Base-by-base conservation (phyloP, 2,797 vertebrate genomes). In the Epinephelus coioides region DNA sequence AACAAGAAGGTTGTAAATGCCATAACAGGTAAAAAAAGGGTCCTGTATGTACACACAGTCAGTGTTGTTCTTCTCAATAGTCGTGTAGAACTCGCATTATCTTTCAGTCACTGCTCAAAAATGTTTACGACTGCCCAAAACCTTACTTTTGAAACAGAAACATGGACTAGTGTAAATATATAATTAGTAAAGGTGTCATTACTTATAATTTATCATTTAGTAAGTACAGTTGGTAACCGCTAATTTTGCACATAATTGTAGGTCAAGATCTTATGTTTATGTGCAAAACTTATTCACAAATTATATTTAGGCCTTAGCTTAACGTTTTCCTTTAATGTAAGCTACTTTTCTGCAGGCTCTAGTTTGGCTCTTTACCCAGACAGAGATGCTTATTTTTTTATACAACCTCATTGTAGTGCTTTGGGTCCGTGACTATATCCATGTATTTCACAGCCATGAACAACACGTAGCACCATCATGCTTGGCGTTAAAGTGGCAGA, bases 401-500 rank as follows among this genome's bases (percentile, higher is more conserved):
- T 9, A 25, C 1, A 53, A 5, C 46, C 17, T 17, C 17, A 19
- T 51, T 47, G 21, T 27, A 34, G 19, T 12, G 25, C 40, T 69
- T 18, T 62, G 18, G 17, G 4, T 63, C 38, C 12, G 19, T 5
- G 47, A 19, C 15, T 2, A 6, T 69, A 40, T 72, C 2, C 49
- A 2, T 69, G 23, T 43, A 49, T 79, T 70, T 65, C 25, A 50
- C 38, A 34, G 19, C 50, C 0, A 7, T 1, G 19, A 71, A 56
- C 1, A 15, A 69, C 49, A 5, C 25, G 49, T 23, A 55, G 43
- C 27, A 34, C 0, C 7, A 21, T 73, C 23, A 30, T 44, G 46
- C 4, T 67, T 64, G 27, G 55, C 38, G 18, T 64, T 71, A 11
- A 75, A 77, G 40, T 69, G 23, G 40, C 38, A 68, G 55, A 75